These are phyloP conservation scores for Aphidoletes aphidimyza DNA, from an alignment of 2,888 invertebrate genomes.

Conservation along the genomic window DNA sequence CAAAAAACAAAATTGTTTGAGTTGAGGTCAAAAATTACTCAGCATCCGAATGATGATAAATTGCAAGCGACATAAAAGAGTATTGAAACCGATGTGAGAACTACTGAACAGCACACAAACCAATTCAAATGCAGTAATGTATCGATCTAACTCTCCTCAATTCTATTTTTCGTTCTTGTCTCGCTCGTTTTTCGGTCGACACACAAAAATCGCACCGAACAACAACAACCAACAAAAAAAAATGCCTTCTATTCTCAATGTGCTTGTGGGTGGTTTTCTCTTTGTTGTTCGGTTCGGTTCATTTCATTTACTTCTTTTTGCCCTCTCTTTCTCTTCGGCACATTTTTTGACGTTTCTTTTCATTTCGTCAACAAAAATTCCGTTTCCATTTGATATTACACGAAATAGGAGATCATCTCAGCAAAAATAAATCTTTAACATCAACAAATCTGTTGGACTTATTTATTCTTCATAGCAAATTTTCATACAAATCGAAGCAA, in stretches of 20 bases:
- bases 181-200: background rate
- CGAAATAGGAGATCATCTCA: too few relatives aligned
- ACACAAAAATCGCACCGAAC: conserved; percentile 34
- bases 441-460: too few relatives aligned
- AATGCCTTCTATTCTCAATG: background rate
- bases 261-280: conserved; percentile 56
- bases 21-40: conserved; percentile 14
- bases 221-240: background rate
- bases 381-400: background rate
- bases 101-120: background rate
- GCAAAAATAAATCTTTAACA: too few relatives aligned
- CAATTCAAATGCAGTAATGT: background rate
- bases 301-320: too few relatives aligned
- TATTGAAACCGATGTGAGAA: conserved; percentile 27
- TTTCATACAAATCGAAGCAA: too few relatives aligned
- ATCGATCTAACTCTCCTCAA: background rate
- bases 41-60: conserved; percentile 13
- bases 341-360: background rate
- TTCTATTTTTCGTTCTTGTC: background rate
- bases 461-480: too few relatives aligned
- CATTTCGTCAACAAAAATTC: conserved; percentile 5
- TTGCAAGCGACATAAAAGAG: background rate
- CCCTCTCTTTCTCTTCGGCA: too few relatives aligned
- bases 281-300: conserved; percentile 57
- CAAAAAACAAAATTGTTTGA: background rate